Percentiles rank a stretch among this genome's conserved stretches.
These are phyloP conservation scores for Anarrhichthys ocellatus DNA, from an alignment of 2,113 vertebrate genomes.

Conservation along the genomic window DNA sequence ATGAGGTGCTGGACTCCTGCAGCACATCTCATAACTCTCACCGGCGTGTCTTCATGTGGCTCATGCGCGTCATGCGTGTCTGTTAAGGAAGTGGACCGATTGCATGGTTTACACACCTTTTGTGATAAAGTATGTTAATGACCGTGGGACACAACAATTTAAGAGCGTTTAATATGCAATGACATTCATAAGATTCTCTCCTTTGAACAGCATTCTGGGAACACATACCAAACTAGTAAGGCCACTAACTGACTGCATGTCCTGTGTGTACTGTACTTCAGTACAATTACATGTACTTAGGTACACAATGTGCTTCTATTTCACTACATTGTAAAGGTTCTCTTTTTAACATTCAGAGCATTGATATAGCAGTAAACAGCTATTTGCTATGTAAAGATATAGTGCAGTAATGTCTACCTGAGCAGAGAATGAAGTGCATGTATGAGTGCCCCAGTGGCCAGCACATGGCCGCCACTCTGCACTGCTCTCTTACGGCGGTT, in stretches of 20 bases:
- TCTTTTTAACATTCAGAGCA: too few species aligned
- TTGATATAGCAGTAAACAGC: too few species aligned
- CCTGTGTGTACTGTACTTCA: background rate
- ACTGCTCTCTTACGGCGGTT: background rate
- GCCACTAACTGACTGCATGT: background rate
- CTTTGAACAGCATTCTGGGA: conserved; percentile 6
- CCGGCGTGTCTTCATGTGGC: background rate
- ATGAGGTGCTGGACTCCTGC: conserved; percentile 4
- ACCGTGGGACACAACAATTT: background rate
- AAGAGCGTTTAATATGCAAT: background rate
- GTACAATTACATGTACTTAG: background rate
- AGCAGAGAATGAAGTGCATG: too few species aligned
- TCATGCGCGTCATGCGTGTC: background rate
- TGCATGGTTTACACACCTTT: conserved; percentile 10
- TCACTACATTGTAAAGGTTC: background rate
- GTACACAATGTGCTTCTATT: background rate
- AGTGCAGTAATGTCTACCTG: too few species aligned
- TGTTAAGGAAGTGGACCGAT: conserved; percentile 30
- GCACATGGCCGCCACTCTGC: background rate
- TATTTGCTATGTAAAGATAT: too few species aligned
- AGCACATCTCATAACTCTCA: conserved; percentile 6
- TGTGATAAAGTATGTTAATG: conserved; percentile 14
- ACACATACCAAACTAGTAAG: background rate
- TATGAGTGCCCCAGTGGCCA: too few species aligned
- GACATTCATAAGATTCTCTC: background rate